These are phyloP conservation scores for Liparis tanakae DNA, from an alignment of 2,797 vertebrate genomes.

Conservation along the genomic window DNA sequence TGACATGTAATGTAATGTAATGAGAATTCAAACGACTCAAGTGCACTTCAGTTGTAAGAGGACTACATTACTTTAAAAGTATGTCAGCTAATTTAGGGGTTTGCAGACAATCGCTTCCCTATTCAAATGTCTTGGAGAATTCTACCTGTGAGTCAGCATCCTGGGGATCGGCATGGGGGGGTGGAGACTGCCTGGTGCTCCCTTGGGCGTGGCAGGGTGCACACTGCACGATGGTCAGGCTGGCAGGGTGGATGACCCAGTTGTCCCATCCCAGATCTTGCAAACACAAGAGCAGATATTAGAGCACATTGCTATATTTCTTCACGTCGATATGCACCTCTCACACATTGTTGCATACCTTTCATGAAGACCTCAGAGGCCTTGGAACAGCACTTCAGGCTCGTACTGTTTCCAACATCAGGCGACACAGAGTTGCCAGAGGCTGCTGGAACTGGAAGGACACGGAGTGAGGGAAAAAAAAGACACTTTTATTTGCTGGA, in stretches of 20 bases:
- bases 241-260: conserved; percentile 82
- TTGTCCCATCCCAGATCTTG: conserved; percentile 83
- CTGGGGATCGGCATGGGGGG: conserved; percentile 22
- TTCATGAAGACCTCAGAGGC: conserved; percentile 76
- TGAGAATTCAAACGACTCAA: too few relatives aligned
- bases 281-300: neutral
- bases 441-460: conserved; percentile 27
- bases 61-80: neutral
- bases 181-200: conserved; percentile 42
- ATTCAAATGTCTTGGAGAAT: neutral
- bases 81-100: neutral
- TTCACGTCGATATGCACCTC: neutral
- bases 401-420: conserved; percentile 43
- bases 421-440: conserved; percentile 27
- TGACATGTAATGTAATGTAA: too few relatives aligned
- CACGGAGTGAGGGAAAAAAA: neutral
- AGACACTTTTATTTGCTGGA: neutral
- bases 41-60: neutral
- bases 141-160: conserved; percentile 64
- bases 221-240: conserved; percentile 76
- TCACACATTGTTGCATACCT: conserved; percentile 61
- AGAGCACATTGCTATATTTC: neutral
- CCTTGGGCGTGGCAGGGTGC: conserved; percentile 52
- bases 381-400: conserved; percentile 68
- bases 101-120: neutral